Evolutionary conservation across 2,888 invertebrate species (phyloP).

Genomic region (Eupithecia vulgata): DNA sequence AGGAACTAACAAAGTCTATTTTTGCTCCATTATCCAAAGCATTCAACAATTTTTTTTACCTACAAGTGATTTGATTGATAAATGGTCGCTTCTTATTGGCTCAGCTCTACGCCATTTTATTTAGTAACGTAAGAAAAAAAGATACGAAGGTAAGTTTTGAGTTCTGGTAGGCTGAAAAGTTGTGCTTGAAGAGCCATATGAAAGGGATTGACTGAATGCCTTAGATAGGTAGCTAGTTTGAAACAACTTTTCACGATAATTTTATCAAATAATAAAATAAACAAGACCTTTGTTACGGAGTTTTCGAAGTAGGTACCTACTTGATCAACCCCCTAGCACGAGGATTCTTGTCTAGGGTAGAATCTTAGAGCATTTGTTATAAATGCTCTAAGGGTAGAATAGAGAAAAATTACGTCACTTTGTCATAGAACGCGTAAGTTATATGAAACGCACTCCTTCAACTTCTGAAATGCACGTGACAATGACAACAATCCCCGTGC

Average conservation of each 20-base stretch:
- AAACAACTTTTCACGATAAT: background rate
- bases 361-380: too few species aligned
- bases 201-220: background rate
- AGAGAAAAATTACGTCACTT: too few species aligned
- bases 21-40: background rate
- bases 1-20: constrained; percentile 7
- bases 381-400: too few species aligned
- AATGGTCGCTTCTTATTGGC: background rate
- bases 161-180: background rate
- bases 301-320: background rate
- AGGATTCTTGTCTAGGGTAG: too few species aligned
- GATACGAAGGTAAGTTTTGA: background rate
- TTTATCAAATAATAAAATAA: constrained; percentile 3
- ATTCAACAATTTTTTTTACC: background rate
- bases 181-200: background rate
- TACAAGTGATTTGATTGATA: background rate
- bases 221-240: background rate
- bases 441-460: too few species aligned
- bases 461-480: too few species aligned
- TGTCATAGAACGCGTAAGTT: too few species aligned
- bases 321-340: too few species aligned
- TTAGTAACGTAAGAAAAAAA: background rate
- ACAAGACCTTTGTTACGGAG: background rate
- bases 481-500: too few species aligned
- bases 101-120: background rate